Percentiles rank a stretch among this genome's conserved stretches.
Evolutionary conservation across 2,797 vertebrate species (phyloP).

Genomic region (Chlorospingus flavigularis): DNA sequence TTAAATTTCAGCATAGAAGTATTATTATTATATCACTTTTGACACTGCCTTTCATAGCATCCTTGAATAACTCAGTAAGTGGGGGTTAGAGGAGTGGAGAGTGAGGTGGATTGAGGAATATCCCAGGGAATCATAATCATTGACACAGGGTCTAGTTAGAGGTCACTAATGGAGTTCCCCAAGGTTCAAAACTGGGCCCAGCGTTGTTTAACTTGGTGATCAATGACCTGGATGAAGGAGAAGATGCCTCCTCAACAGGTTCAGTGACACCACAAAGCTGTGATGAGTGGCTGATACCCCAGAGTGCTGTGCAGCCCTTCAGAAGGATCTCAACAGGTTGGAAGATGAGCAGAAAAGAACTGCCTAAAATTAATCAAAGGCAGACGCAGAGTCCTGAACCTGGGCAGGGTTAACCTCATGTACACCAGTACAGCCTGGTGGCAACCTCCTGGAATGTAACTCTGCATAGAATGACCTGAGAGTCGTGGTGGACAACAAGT

Average conservation of each 20-base stretch:
- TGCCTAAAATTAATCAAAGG: background rate
- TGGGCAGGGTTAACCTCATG: background rate
- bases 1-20: background rate
- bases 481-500: background rate
- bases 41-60: background rate
- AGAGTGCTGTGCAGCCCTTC: background rate
- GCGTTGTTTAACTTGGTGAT: background rate
- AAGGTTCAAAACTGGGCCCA: background rate
- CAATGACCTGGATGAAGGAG: background rate
- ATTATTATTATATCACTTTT: background rate
- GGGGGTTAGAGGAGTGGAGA: background rate
- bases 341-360: background rate
- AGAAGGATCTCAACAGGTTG: accelerated
- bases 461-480: background rate
- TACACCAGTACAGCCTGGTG: too few relatives aligned
- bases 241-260: background rate
- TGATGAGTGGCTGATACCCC: accelerated
- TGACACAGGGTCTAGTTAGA: background rate
- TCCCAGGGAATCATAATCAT: background rate
- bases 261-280: background rate
- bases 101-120: background rate
- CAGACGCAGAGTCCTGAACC: background rate
- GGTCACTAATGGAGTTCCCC: background rate
- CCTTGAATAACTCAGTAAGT: background rate
- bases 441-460: background rate